Evolutionary conservation across 2,797 vertebrate species (phyloP), one percentile per base, ranked within the genome.

Genomic region (Xenopus petersii): DNA sequence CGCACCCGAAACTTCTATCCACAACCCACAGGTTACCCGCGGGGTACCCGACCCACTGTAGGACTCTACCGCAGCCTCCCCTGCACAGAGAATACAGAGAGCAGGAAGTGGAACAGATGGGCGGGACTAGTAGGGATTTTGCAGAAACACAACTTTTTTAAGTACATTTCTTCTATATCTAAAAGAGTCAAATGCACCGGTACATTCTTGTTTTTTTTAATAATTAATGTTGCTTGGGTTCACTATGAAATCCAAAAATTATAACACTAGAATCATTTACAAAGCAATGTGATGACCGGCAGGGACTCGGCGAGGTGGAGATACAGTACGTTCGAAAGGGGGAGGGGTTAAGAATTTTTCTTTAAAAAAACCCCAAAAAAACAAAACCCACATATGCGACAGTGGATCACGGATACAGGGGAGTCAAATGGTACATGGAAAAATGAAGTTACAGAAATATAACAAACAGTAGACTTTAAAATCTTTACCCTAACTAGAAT

Each of bases 391-490:
- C 83, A 10, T 11, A 17, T 9, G 86, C 78, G 84, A 88, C 82
- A 82, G 84, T 86, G 83, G 79, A 72, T 77, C 86, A 86, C 84
- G 81, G 82, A 85, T 7, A 55, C 54, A 15, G 82, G 58, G 74
- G 82, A 72, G 80, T 74, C 82, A 21, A 84, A 88, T 83, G 24
- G 84, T 79, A 85, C 87, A 89, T 83, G 82, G 81, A 88, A 88
- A 84, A 87, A 84, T 85, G 83, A 83, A 21, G 83, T 87, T 89
- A 92, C 90, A 94, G 94, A 96, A 95, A 97, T 96, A 97, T 91
- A 92, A 92, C 92, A 91, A 21, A 21, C 21, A 21, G 92, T 94
- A 87, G 86, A 86, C 84, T 94, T 93, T 94, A 95, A 91, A 93
- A 93, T 89, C 91, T 91, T 87, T 94, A 91, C 91, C 93, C 91